Conservation (phyloP, 2,113 vertebrate genomes). For the Echinops telfairi region DNA sequence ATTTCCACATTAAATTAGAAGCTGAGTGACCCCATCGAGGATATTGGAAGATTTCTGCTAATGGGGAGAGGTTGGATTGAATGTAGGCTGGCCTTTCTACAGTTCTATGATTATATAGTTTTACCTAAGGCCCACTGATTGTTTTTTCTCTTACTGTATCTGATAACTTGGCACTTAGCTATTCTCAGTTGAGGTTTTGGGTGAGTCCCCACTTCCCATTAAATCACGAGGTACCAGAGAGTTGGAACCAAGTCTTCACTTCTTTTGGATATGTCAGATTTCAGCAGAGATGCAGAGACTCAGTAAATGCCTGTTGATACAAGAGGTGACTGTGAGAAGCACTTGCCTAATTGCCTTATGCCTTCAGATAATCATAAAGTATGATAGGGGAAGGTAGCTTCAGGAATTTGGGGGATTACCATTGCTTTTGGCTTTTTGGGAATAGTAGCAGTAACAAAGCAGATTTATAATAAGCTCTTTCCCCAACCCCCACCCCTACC, state of each 20-base stretch:
- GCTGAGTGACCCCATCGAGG: slow-evolving; percentile 11
- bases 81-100: neutral
- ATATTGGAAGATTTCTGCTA: slow-evolving; percentile 48
- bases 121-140: neutral
- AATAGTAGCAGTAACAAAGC: slow-evolving; percentile 60
- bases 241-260: neutral
- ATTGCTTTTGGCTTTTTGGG: slow-evolving; percentile 65
- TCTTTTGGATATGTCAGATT: slow-evolving; percentile 68
- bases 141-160: slow-evolving; percentile 7
- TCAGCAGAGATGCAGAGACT: slow-evolving; percentile 41
- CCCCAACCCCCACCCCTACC: too few relatives aligned
- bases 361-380: slow-evolving; percentile 32
- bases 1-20: slow-evolving; percentile 47
- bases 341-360: slow-evolving; percentile 56
- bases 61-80: neutral
- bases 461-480: slow-evolving; percentile 65
- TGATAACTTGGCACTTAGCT: slow-evolving; percentile 36
- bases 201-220: neutral
- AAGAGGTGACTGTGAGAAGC: slow-evolving; percentile 54
- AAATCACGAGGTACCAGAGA: slow-evolving; percentile 14
- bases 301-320: slow-evolving; percentile 54
- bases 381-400: slow-evolving; percentile 75
- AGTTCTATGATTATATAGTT: slow-evolving; percentile 14
- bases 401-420: slow-evolving; percentile 2
- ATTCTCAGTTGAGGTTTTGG: neutral